Percentiles rank a stretch among this genome's conserved stretches.
phyloP scores from a whole-genome alignment of 2,888 invertebrate species.

The Troides aeacus region DNA sequence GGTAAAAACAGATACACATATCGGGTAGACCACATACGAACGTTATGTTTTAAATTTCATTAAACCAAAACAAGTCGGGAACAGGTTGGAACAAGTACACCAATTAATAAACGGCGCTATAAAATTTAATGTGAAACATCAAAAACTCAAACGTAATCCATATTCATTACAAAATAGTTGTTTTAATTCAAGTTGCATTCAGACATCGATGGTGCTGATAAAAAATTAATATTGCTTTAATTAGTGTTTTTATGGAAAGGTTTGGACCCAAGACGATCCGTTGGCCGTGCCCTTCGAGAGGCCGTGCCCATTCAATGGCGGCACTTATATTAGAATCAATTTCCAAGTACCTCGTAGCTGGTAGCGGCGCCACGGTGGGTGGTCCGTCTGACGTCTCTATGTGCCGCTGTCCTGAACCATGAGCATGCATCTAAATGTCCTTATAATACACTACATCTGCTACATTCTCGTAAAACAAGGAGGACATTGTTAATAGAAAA shows the following conservation, averaged over 20 bases:
- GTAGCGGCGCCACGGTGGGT: constrained; percentile 57
- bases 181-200: constrained; percentile 19
- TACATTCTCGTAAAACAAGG: constrained; percentile 53
- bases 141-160: constrained; percentile 21
- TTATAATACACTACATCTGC: constrained; percentile 74
- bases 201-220: constrained; percentile 9
- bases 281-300: constrained; percentile 15
- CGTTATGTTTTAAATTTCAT: constrained; percentile 17
- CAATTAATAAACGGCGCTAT: constrained; percentile 27
- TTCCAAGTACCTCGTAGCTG: constrained; percentile 33
- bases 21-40: constrained; percentile 8
- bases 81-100: constrained; percentile 22
- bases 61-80: constrained; percentile 10
- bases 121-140: constrained; percentile 26
- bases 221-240: constrained; percentile 21
- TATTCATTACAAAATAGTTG: constrained; percentile 25
- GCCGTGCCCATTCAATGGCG: constrained; percentile 22
- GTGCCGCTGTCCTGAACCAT: constrained; percentile 45
- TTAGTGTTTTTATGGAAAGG: constrained; percentile 15
- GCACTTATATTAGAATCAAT: constrained; percentile 32
- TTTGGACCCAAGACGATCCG: constrained; percentile 5
- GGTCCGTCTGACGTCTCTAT: constrained; percentile 72
- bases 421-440: constrained; percentile 70
- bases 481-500: constrained; percentile 30
- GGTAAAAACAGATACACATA: constrained; percentile 2